These are phyloP conservation scores for Colletes gigas DNA, from an alignment of 1,140 invertebrate species.

Conservation along the genomic window DNA sequence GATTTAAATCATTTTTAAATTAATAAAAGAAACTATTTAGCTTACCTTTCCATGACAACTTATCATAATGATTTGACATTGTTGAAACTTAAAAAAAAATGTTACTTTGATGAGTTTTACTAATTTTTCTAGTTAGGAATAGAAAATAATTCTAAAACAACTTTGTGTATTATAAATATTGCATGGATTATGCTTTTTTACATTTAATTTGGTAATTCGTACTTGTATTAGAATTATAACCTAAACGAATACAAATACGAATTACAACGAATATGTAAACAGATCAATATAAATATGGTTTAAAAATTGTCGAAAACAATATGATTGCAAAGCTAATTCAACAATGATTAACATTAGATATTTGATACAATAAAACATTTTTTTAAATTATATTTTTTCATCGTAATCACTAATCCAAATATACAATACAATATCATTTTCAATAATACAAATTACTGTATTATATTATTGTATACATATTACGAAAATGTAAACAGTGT, in stretches of 20 bases:
- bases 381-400: neutral
- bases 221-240: neutral
- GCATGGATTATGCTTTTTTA: too few relatives aligned
- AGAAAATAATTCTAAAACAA: neutral
- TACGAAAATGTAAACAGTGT: neutral
- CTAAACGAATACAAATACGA: neutral
- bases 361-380: neutral
- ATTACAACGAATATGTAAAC: neutral
- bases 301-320: neutral
- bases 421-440: too few relatives aligned
- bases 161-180: neutral
- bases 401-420: too few relatives aligned
- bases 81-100: constrained; percentile 35
- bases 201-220: neutral
- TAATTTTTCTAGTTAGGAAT: neutral
- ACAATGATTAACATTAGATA: neutral
- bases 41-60: constrained; percentile 81
- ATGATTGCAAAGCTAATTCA: neutral
- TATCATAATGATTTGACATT: constrained; percentile 80
- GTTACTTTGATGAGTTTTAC: neutral
- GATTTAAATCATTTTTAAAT: neutral
- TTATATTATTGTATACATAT: too few relatives aligned
- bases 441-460: neutral
- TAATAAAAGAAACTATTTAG: constrained; percentile 44
- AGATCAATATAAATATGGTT: neutral